Evolutionary conservation across 2,888 invertebrate species (phyloP), one percentile per base, ranked within the genome.

Genomic region (Julus scanicus): DNA sequence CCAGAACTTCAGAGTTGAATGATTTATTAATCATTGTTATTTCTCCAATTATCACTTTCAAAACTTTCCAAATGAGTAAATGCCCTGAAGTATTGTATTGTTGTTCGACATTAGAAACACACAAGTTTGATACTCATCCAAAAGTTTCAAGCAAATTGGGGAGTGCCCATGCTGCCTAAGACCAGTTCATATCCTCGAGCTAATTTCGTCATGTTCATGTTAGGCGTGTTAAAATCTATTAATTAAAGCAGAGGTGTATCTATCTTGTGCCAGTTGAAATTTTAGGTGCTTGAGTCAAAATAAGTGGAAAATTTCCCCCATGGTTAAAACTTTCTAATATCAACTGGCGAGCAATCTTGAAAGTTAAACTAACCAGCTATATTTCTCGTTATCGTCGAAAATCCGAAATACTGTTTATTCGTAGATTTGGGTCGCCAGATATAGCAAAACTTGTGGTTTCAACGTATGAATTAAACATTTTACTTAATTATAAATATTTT

Each of bases 161-260:
- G 71, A 71, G 71, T 71, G 71, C 29, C 29, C 71, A 71, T 8
- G 71, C 71, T 71, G 71, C 71, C 29, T 71, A 29, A 71, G 71
- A 71, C 71, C 11, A 71, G 63, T 20, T 71, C 29, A 20, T 71
- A 71, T 71, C 71, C 71, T 71, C 71, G 29, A 71, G 71, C 71
- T 9, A 71, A 71, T 71, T 71, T 71, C 71, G 29, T 71, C 71
- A 71, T 71, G 71, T 20, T 29, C 20, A 71, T 71, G 71, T 71
- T 20, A 71, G 71, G 71, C 29, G 71, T 71, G 71, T 71, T 20
- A 71, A 71, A 71, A 29, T 71, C 71, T 71, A 71, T 71, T 11
- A 71, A 71, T 71, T 71, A 71, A 29, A 20, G 20, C 71, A 71
- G 71, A 29, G 71, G 71, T 71, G 29, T 29, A 29, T 29, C 29